Base-by-base conservation (phyloP, 2,113 vertebrate species). In the Alouatta palliata region DNA sequence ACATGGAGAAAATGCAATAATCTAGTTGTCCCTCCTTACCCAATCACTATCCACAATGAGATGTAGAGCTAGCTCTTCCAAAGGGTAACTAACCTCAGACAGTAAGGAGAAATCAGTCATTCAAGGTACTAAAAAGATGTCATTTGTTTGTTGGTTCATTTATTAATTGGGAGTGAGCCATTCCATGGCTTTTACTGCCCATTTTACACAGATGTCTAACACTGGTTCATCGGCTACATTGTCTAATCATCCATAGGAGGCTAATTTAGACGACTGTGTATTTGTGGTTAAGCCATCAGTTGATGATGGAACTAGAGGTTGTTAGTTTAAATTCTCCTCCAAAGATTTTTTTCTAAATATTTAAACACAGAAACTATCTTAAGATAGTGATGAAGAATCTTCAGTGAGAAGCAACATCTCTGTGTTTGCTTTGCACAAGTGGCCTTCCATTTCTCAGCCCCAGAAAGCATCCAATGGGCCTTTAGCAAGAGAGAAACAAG, bases 141-240 rank as follows among this genome's bases (percentile, higher is more conserved):
- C 49, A 58, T 54, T 92, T 81, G 90, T 87, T 97, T 97, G 96
- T 87, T 96, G 96, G 96, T 77, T 95, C 77, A 94, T 97, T 97
- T 97, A 97, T 98, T 92, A 97, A 52, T 97, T 83, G 94, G 92
- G 95, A 94, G 13, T 83, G 88, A 98, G 87, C 79, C 75, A 97
- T 98, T 96, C 81, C 82, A 66, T 95, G 95, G 45, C 82, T 97
- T 98, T 97, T 91, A 96, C 73, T 97, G 84, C 87, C 92, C 91
- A 94, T 98, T 98, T 96, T 96, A 94, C n/a, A 92, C 82, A 98
- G 97, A 94, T 98, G 87, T 96, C 71, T 82, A 93, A 97, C 88
- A 45, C 87, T 94, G 25, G 66, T 98, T 98, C 95, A 93, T 98
- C 81, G 66, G 61, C 58, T 98, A 73, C 84, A 94, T 92, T 96